Base-by-base conservation (phyloP, 2,888 invertebrate genomes). In the Cerastis rubricosa region DNA sequence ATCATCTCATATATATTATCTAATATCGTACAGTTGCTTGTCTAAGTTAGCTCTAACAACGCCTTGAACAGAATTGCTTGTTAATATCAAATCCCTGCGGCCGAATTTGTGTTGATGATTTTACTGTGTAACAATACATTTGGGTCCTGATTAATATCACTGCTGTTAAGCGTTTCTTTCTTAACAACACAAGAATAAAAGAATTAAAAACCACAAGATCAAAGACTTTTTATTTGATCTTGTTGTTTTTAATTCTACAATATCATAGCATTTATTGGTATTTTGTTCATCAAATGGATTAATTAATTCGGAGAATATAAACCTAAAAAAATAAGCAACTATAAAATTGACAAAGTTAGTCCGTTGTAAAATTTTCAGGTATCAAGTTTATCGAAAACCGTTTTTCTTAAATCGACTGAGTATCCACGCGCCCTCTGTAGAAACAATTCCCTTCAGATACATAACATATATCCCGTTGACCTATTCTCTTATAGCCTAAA, bases 71-170 rank as follows among this genome's bases (percentile, higher is more conserved):
- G 59, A 51, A 80, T 54, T 66, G 59, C 61, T 80, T 72, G 70
- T 77, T 85, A 74, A 80, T 77, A 69, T 63, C 8, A 64, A 81
- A 73, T 74, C 83, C 59, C 76, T 54, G 7, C n/a, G 72, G 78
- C 7, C 29, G 70, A 78, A 73, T 79, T 75, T 79, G 83, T 76
- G 57, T 74, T 81, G 61, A 74, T 74, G 19, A 64, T 69, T 54
- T 74, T 49, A 79, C 63, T 66, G 63, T 49, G 57, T 25, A 69
- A 76, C 78, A 68, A 68, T 76, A 64, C 45, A 61, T 72, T 57
- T 70, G 59, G 45, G 19, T 40, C 51, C 22, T 63, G 43, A 78
- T 73, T 83, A 74, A 78, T 76, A 71, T 65, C 57, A 70, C 66
- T 72, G 47, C 22, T 65, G 61, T 19, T 59, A n/a, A 43, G 63